phyloP scores from a whole-genome alignment of 2,797 vertebrate genomes.

The Phoxinus dragarum region DNA sequence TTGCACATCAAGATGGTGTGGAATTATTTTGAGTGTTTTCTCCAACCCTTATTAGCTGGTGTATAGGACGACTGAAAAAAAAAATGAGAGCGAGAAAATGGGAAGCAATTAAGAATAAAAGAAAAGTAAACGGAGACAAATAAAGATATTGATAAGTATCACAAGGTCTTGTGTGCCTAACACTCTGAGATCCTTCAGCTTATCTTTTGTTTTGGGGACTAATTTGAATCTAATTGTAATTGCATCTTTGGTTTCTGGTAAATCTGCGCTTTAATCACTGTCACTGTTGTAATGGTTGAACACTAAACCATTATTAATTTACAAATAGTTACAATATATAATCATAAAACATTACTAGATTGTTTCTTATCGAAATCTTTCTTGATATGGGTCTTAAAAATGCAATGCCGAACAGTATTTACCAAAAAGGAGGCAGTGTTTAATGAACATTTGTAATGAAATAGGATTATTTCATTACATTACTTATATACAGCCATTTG shows the following conservation, averaged over 20 bases:
- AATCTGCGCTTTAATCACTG: neutral
- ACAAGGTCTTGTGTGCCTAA: neutral
- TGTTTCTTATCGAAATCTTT: neutral
- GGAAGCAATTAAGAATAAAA: neutral
- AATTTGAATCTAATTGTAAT: neutral
- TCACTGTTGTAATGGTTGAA: neutral
- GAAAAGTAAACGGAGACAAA: neutral
- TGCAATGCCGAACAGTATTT: neutral
- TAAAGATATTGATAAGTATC: neutral
- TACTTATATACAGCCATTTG: neutral
- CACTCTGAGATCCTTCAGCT: neutral
- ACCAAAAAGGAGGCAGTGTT: neutral
- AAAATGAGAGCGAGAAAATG: neutral
- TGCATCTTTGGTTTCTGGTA: neutral
- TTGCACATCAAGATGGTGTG: constrained; percentile 56
- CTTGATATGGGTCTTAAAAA: neutral
- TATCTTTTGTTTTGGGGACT: neutral
- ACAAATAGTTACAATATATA: neutral
- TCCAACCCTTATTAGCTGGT: neutral
- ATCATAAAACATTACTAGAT: neutral
- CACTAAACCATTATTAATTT: neutral
- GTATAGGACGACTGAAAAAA: neutral
- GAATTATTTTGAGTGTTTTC: constrained; percentile 3
- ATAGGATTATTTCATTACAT: neutral
- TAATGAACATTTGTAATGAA: neutral